Conservation (phyloP, 2,888 invertebrate species). For the Dusona sp. region DNA sequence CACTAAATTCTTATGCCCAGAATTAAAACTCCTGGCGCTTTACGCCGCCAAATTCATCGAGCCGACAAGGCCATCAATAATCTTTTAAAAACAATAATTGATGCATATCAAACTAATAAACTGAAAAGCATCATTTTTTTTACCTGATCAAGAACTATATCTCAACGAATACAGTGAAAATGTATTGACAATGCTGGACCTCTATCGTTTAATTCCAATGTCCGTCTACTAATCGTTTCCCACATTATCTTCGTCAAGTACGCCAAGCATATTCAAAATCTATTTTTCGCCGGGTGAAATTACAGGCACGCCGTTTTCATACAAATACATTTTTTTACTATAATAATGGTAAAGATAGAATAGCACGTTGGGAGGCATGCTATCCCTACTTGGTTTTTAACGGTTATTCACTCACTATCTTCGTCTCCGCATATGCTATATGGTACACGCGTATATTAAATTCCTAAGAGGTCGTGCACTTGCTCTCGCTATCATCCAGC, state of each 20-base stretch:
- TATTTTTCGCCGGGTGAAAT: too few relatives aligned
- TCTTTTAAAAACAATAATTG: too few relatives aligned
- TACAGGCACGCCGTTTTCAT: too few relatives aligned
- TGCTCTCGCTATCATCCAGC: slow-evolving; percentile 37
- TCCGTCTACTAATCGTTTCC: too few relatives aligned
- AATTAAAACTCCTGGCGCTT: too few relatives aligned
- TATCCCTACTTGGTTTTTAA: slow-evolving; percentile 19
- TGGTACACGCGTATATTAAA: slow-evolving; percentile 76
- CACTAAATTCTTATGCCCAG: too few relatives aligned
- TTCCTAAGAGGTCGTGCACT: slow-evolving; percentile 76
- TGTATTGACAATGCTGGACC: neutral
- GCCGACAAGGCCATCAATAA: too few relatives aligned
- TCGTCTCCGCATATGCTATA: slow-evolving; percentile 44
- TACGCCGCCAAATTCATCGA: too few relatives aligned
- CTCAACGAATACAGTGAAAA: neutral
- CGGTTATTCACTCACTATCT: slow-evolving; percentile 50
- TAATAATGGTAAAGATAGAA: slow-evolving; percentile 13
- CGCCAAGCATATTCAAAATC: too few relatives aligned
- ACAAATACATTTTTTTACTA: slow-evolving; percentile 4
- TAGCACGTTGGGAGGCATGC: neutral
- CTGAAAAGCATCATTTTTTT: neutral
- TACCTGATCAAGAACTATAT: neutral
- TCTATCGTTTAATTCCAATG: too few relatives aligned
- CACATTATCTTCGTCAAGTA: too few relatives aligned
- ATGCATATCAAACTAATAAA: neutral